Conservation (phyloP, 2,113 vertebrate species). For the Prinia subflava region DNA sequence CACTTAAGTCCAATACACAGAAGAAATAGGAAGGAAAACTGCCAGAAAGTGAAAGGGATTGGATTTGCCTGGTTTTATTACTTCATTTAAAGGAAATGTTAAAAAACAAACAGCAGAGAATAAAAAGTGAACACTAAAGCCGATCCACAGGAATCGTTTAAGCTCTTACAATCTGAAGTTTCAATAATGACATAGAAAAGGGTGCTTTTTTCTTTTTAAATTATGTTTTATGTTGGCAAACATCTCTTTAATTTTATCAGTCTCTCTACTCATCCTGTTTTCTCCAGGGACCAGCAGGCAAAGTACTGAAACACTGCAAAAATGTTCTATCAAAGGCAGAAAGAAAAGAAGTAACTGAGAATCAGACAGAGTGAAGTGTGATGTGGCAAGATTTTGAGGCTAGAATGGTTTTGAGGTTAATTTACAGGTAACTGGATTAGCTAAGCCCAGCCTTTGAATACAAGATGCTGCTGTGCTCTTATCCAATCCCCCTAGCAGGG, state of each 20-base stretch:
- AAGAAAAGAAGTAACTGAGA: neutral
- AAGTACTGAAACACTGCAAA: neutral
- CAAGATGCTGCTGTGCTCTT: neutral
- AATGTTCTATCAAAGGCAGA: slow-evolving; percentile 40
- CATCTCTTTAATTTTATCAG: slow-evolving; percentile 39
- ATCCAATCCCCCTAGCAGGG: neutral
- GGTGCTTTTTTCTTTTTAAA: neutral
- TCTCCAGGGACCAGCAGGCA: neutral
- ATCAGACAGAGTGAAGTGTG: neutral
- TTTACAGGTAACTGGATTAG: neutral
- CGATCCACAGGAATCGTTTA: neutral
- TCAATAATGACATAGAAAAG: slow-evolving; percentile 12
- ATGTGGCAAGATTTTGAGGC: neutral
- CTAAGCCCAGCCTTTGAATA: neutral
- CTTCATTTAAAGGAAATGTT: slow-evolving; percentile 2
- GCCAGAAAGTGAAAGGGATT: neutral
- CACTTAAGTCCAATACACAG: neutral
- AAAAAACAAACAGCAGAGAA: slow-evolving; percentile 10
- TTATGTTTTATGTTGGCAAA: slow-evolving; percentile 22
- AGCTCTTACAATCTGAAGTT: neutral
- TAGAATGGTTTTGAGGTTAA: neutral
- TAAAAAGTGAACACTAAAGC: neutral
- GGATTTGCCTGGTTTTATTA: neutral
- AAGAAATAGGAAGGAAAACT: neutral
- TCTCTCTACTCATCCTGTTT: neutral